phyloP scores from a whole-genome alignment of 2,113 vertebrate genomes.

The Halcyon malimbica region DNA sequence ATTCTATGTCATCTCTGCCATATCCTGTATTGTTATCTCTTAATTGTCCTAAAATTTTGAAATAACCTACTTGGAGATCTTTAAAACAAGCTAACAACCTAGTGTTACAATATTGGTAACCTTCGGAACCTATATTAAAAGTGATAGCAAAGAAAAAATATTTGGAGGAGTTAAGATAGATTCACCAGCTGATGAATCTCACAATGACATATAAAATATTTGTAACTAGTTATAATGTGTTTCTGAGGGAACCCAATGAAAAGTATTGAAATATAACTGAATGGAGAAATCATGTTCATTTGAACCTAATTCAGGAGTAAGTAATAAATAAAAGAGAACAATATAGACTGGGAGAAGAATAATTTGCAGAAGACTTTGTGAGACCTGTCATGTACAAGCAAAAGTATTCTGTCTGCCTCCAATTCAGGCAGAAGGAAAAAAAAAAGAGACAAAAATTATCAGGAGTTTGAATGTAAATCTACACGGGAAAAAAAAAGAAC shows the following conservation, averaged over 20 bases:
- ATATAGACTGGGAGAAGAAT: not conserved
- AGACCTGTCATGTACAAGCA: not conserved
- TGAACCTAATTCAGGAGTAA: not conserved
- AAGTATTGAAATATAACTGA: not conserved
- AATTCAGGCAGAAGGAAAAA: not conserved
- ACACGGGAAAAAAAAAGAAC: not conserved
- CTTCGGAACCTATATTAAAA: not conserved
- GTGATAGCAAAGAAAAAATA: not conserved
- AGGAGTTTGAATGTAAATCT: not conserved
- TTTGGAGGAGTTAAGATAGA: not conserved
- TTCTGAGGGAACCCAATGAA: not conserved
- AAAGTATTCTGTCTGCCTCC: not conserved
- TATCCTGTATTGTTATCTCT: not conserved
- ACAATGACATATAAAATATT: not conserved
- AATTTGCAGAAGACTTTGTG: not conserved
- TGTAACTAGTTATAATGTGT: not conserved
- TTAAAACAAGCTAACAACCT: not conserved
- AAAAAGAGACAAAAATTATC: not conserved
- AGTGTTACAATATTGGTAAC: not conserved
- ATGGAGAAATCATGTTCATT: not conserved
- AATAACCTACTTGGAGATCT: not conserved
- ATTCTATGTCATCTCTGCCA: not conserved
- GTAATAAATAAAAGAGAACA: not conserved
- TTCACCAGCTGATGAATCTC: not conserved
- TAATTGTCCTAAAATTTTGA: not conserved